These are phyloP conservation scores for Lamprologus speciosus DNA, from an alignment of 2,113 vertebrate species.

Conservation along the genomic window DNA sequence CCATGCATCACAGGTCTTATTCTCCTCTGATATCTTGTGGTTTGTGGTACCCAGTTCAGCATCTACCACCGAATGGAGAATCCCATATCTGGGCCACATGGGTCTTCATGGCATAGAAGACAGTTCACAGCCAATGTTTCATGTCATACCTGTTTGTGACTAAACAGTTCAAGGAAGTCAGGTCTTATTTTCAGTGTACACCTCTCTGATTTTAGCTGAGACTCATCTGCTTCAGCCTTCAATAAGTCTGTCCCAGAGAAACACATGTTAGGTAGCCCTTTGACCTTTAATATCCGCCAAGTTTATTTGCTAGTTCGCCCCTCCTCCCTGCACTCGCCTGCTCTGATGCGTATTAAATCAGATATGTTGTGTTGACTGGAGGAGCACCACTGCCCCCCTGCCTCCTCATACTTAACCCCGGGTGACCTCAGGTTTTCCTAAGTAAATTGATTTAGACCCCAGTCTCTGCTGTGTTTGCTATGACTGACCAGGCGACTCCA, in stretches of 20 bases:
- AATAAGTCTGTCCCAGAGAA: not conserved
- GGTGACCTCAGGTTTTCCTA: constrained; percentile 23
- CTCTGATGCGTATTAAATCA: constrained; percentile 57
- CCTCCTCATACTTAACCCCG: constrained; percentile 24
- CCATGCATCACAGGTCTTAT: not conserved
- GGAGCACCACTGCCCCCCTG: not conserved
- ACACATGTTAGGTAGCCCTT: constrained; percentile 52
- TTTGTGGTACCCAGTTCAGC: not conserved
- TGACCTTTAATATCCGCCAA: constrained; percentile 70
- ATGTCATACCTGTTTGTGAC: not conserved
- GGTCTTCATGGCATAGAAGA: not conserved
- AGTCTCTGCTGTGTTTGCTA: constrained; percentile 28
- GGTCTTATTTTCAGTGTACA: not conserved
- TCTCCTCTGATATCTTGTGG: not conserved
- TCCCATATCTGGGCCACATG: not conserved
- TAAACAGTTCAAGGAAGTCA: not conserved
- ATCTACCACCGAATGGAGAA: not conserved
- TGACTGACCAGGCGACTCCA: not conserved
- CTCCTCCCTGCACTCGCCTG: not conserved
- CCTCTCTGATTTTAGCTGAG: not conserved
- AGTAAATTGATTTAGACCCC: constrained; percentile 25
- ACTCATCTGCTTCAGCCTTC: constrained; percentile 2
- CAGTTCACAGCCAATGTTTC: not conserved
- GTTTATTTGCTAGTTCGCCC: constrained; percentile 29
- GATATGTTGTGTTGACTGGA: constrained; percentile 42